Base-by-base conservation (phyloP, 2,888 invertebrate species). In the Eilema depressum region DNA sequence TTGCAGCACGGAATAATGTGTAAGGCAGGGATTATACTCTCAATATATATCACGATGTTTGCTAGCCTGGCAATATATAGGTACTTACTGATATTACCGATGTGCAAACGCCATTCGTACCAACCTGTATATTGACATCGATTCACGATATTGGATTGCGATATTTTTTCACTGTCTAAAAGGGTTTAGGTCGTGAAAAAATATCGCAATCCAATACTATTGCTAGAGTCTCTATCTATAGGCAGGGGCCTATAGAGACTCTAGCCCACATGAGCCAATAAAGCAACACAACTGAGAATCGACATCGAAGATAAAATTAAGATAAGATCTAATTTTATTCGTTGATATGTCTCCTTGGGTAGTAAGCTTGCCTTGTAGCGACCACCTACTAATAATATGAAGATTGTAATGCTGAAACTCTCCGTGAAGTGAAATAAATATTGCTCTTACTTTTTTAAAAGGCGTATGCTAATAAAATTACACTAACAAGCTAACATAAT, bases 1-100 rank as follows among this genome's bases (percentile, higher is more conserved):
- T 73, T 56, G 23, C 23, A 53, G n/a, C n/a, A 47, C n/a, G n/a
- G 26, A n/a, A 64, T 28, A 33, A 65, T 3, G 17, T 37, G 14
- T 56, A 8, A 61, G 7, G 1, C 30, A 57, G 17, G 23, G 3
- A 17, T 30, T 26, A 61, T 4, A 47, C 47, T 47, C 7, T 20
- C 47, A 41, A 41, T 41, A 41, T 4, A 41, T 41, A 17, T 41
- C 4, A 4, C 14, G 41, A 17, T 41, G 0, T 17, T n/a, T 53
- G 10, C n/a, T 47, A 8, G 4, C 2, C 8, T 53, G 10, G n/a
- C 7, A 2, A 20, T 47, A 8, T 53, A 7, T 20, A 20, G 8
- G 47, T 3, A 20, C 7, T 7, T 20, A 47, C 3, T 47, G 47
- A 20, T 7, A 47, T 41, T 41, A 41, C 17, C 0, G 41, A 41